Conservation (phyloP, 2,888 invertebrate genomes). For the Meandrusa payeni region DNA sequence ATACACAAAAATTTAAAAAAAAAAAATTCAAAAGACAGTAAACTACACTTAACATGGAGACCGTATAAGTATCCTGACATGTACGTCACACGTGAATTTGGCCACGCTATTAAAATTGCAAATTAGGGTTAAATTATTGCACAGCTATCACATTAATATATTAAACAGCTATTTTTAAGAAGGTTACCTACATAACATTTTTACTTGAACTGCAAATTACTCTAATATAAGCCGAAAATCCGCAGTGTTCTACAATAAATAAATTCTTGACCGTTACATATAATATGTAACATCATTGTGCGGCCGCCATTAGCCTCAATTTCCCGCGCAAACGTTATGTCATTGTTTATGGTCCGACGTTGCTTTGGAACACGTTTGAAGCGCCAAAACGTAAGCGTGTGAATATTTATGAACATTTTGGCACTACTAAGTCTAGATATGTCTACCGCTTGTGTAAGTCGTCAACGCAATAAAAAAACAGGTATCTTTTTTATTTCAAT, state of each 20-base stretch:
- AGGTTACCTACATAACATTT: no score
- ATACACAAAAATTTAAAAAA: no score
- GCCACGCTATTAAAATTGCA: no score
- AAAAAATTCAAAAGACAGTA: no score
- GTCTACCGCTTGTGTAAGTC: slow-evolving; percentile 7
- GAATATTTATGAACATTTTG: slow-evolving; percentile 2
- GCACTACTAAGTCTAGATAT: slow-evolving; percentile 3
- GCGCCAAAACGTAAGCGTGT: background rate
- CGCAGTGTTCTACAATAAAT: slow-evolving; percentile 6
- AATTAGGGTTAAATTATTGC: no score
- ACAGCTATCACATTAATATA: no score
- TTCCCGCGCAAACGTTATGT: slow-evolving; percentile 18
- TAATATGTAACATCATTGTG: slow-evolving; percentile 8
- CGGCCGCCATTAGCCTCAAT: slow-evolving; percentile 13
- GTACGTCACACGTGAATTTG: no score
- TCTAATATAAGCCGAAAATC: no score
- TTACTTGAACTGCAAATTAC: no score
- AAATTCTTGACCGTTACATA: slow-evolving; percentile 13
- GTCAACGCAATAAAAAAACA: background rate
- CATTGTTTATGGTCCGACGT: slow-evolving; percentile 15
- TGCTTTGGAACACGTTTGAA: background rate
- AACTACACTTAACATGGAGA: no score
- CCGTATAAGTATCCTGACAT: no score
- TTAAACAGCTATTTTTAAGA: no score
- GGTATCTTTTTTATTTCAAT: slow-evolving; percentile 1